A percentile compares a stretch with the other conserved stretches of the same genome.
Conservation (phyloP, 1,140 invertebrate genomes). For the Mizuhopecten yessoensis region DNA sequence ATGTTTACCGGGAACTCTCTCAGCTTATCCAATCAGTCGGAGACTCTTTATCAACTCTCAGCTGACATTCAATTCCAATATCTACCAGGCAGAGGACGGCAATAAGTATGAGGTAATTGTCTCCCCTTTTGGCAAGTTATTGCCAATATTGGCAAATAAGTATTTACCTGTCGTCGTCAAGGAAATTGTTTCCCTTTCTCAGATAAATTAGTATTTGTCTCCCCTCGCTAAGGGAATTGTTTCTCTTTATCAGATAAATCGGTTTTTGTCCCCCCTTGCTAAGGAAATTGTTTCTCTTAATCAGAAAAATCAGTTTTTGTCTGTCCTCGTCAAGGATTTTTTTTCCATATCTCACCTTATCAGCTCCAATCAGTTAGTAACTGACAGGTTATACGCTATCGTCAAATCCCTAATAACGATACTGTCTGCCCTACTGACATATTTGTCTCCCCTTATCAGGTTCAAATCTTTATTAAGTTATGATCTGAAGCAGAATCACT, state of each 20-base stretch:
- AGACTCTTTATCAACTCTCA: constrained; percentile 67
- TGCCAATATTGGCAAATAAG: background rate
- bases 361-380: too few relatives aligned
- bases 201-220: background rate
- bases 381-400: too few relatives aligned
- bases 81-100: constrained; percentile 68
- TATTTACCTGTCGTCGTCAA: background rate
- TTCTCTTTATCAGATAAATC: too few relatives aligned
- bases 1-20: constrained; percentile 55
- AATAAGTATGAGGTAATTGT: constrained; percentile 63
- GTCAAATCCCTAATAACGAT: too few relatives aligned
- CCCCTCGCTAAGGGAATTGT: too few relatives aligned
- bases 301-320: too few relatives aligned
- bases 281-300: background rate
- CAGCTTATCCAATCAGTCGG: constrained; percentile 63
- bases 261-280: too few relatives aligned
- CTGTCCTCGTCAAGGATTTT: background rate
- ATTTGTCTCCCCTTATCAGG: too few relatives aligned
- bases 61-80: constrained; percentile 66
- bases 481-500: too few relatives aligned
- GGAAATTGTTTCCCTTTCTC: too few relatives aligned
- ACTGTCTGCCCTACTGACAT: too few relatives aligned
- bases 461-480: too few relatives aligned
- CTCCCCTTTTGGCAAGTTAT: background rate
- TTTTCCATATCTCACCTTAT: background rate